Base-by-base conservation (phyloP, 2,888 invertebrate species). In the Thymelicus acteon region DNA sequence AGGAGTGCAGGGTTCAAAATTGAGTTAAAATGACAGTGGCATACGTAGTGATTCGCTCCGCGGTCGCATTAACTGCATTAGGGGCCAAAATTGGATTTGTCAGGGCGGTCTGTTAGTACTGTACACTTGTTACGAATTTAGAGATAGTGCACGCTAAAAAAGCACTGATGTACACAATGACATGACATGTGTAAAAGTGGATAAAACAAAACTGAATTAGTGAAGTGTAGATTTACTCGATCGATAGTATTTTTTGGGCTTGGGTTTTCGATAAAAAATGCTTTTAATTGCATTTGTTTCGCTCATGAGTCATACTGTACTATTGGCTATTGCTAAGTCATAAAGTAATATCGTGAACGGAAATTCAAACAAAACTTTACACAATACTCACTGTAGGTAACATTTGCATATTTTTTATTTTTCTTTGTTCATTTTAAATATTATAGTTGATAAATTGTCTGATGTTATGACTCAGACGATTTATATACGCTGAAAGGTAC, bases 21-120 rank as follows among this genome's bases (percentile, higher is more conserved):
- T 90, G 93, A 93, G 93, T 93, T 93, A 93, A 93, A 93, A 93
- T 91, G 92, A 92, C 93, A 93, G 92, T 86, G 92, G 91, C 90
- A 85, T 90, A 88, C 88, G 92, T 91, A 91, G 91, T 91, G 93
- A 92, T 93, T 92, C 92, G 90, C 89, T 89, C 87, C 87, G 93
- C 87, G 92, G 93, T 91, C 88, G 92, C 87, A 90, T 92, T 93
- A 92, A 88, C 81, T 85, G 91, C 85, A 90, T 92, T 93, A 93
- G 91, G 92, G 92, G 88, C 81, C 82, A 85, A 90, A 93, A 93
- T 93, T 93, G 91, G 93, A 93, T 93, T 93, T 92, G 87, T 81
- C 80, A 83, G 92, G 91, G 89, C 85, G 89, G 86, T 88, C 88
- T 93, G 92, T 93, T 92, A 89, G 92, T 90, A 90, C 31, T 31